Conservation (phyloP, 2,888 invertebrate genomes). For the Schrankia costaestrigalis region DNA sequence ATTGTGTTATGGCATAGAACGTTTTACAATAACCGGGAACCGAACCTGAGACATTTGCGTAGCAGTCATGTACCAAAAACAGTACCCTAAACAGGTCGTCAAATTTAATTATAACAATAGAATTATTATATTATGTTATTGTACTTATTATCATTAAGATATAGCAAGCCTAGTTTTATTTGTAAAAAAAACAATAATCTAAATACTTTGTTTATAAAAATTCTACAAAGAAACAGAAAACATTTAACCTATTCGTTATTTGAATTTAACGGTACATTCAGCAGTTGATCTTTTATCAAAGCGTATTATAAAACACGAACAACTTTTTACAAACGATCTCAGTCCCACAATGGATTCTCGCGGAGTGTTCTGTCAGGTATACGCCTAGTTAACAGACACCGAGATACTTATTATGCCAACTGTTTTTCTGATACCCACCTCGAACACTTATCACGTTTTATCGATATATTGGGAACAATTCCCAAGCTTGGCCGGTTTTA, state of each 20-base stretch:
- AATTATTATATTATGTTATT: conserved; percentile 1
- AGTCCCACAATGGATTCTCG: conserved; percentile 13
- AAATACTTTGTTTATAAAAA: no score
- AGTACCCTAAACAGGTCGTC: no score
- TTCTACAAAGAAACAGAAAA: no score
- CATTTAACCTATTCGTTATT: no score
- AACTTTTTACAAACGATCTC: conserved; percentile 15
- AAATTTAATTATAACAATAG: no score
- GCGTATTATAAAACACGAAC: conserved; percentile 10
- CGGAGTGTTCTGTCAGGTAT: conserved; percentile 6
- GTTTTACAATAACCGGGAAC: no score
- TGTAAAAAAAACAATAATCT: no score
- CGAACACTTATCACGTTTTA: conserved; percentile 51
- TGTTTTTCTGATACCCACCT: conserved; percentile 41
- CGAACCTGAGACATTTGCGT: no score
- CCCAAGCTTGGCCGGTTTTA: conserved; percentile 56
- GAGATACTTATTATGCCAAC: conserved; percentile 14
- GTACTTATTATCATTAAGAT: conserved; percentile 6
- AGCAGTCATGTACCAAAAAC: no score
- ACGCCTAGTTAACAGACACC: conserved; percentile 3
- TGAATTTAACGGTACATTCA: conserved; percentile 31
- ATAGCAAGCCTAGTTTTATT: no score
- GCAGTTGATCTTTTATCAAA: conserved; percentile 25
- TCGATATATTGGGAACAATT: conserved; percentile 42
- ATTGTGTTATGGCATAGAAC: no score